Evolutionary conservation across 1,140 invertebrate species (phyloP).

Genomic region (Dinoponera quadriceps): DNA sequence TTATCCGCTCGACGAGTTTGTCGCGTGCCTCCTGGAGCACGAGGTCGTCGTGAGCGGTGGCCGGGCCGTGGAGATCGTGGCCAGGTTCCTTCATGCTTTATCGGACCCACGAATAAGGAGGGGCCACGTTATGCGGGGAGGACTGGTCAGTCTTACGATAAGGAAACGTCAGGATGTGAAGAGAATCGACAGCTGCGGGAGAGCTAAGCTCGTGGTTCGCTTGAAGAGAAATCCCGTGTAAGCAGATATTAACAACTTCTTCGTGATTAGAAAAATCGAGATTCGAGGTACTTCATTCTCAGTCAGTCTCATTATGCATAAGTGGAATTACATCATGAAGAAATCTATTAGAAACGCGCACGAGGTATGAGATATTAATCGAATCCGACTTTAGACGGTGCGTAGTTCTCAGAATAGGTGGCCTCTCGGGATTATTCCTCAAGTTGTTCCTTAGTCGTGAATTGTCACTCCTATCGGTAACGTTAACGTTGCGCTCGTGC

Average conservation of each 20-base stretch:
- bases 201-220: conserved; percentile 58
- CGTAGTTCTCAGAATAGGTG: not conserved
- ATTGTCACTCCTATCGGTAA: not conserved
- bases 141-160: conserved; percentile 73
- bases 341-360: not conserved
- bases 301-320: too few relatives aligned
- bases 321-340: not conserved
- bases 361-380: not conserved
- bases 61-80: conserved; percentile 72
- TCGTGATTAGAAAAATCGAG: not conserved
- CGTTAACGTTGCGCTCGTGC: not conserved
- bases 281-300: too few relatives aligned
- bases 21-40: conserved; percentile 76
- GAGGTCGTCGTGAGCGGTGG: conserved; percentile 74
- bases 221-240: conserved; percentile 65
- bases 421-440: not conserved
- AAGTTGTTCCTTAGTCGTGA: not conserved
- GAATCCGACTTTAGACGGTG: not conserved
- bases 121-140: conserved; percentile 65
- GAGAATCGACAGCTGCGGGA: conserved; percentile 55
- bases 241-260: conserved; percentile 14
- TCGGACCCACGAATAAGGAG: conserved; percentile 48
- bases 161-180: conserved; percentile 64
- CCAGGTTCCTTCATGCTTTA: conserved; percentile 74
- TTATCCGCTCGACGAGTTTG: conserved; percentile 21